Evolutionary conservation across 2,797 vertebrate genomes (phyloP).

Genomic region (Ciconia nigra): DNA sequence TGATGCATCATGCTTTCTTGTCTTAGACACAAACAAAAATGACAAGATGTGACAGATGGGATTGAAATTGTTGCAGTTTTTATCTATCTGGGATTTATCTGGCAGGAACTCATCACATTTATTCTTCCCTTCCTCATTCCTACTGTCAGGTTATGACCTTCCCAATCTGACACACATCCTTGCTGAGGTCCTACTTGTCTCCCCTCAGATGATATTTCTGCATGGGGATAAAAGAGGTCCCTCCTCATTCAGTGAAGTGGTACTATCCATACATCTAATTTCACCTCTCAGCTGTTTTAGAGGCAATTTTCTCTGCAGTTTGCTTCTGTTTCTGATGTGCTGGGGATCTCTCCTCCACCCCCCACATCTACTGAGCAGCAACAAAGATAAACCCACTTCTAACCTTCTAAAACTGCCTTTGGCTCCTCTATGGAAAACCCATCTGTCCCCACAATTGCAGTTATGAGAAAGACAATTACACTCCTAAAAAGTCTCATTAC

Average conservation of each 20-base stretch:
- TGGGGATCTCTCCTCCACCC: background rate
- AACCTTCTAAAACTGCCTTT: background rate
- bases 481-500: background rate
- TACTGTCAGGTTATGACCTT: background rate
- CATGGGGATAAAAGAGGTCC: background rate
- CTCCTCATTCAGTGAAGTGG: background rate
- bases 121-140: background rate
- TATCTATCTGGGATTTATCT: background rate
- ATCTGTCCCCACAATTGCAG: background rate
- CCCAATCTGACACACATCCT: fast-evolving
- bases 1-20: background rate
- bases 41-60: background rate
- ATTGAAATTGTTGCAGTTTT: background rate
- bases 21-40: background rate
- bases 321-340: background rate
- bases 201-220: background rate
- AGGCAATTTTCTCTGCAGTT: background rate
- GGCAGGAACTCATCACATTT: background rate
- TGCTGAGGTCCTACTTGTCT: background rate
- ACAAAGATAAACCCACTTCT: background rate
- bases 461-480: background rate
- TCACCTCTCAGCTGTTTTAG: background rate
- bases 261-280: background rate
- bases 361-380: background rate
- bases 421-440: background rate